Conservation (phyloP, 2,113 vertebrate species). For the Alosa alosa region DNA sequence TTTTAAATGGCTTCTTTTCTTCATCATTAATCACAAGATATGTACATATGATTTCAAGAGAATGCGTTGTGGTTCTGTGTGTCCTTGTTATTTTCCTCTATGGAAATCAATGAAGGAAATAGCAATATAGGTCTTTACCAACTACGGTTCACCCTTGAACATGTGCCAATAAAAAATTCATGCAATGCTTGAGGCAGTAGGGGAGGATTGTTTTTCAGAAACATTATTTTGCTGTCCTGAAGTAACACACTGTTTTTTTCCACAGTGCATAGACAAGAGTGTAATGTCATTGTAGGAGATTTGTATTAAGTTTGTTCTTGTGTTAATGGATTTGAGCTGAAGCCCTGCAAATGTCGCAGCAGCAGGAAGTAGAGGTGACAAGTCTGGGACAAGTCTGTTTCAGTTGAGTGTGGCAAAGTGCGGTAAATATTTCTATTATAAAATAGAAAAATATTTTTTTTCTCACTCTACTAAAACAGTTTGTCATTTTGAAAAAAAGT, state of each 20-base stretch:
- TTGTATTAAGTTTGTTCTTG: background rate
- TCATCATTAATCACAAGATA: background rate
- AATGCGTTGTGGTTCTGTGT: background rate
- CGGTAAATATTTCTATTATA: background rate
- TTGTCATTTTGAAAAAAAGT: background rate
- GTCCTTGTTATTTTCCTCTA: background rate
- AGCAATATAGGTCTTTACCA: slow-evolving; percentile 19
- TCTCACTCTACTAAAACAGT: background rate
- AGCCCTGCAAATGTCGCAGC: background rate
- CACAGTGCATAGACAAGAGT: background rate
- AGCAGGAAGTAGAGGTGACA: background rate
- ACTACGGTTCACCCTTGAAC: slow-evolving; percentile 25
- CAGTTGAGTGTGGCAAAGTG: background rate
- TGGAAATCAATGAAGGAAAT: slow-evolving; percentile 28
- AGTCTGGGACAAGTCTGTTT: background rate
- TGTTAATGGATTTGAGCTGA: background rate
- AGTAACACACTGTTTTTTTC: background rate
- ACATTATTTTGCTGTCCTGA: slow-evolving; percentile 20
- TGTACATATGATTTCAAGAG: slow-evolving; percentile 11
- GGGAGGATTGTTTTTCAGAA: slow-evolving; percentile 32
- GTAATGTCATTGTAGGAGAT: background rate
- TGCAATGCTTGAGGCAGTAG: slow-evolving; percentile 27
- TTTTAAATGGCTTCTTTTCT: background rate
- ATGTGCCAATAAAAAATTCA: slow-evolving; percentile 40
- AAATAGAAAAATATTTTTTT: no score